Percentiles rank a stretch among this genome's conserved stretches.
These are phyloP conservation scores for Eristalinus sepulchralis DNA, from an alignment of 2,888 invertebrate genomes.

Conservation along the genomic window DNA sequence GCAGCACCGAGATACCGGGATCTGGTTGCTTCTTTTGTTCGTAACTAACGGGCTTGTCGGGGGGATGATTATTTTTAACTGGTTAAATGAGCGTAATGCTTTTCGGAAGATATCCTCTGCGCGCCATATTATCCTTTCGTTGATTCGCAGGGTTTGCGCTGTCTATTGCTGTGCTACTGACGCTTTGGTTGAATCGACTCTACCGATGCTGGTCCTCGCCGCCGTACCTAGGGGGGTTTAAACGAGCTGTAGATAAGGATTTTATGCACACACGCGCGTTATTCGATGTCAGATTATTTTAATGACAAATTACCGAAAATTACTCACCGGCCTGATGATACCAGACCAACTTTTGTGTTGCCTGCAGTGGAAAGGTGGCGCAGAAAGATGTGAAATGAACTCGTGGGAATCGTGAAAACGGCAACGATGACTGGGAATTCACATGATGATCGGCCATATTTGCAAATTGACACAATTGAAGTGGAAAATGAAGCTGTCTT, in stretches of 20 bases:
- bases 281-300: conserved; percentile 74
- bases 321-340: conserved; percentile 63
- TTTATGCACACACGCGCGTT: conserved; percentile 73
- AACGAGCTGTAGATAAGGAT: conserved; percentile 61
- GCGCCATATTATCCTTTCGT: conserved; percentile 54
- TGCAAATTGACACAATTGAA: no score
- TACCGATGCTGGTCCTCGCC: neutral
- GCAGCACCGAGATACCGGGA: conserved; percentile 60
- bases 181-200: neutral
- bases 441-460: neutral
- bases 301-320: conserved; percentile 74
- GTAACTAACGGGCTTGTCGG: conserved; percentile 11
- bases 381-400: neutral
- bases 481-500: no score
- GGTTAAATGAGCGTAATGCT: conserved; percentile 68
- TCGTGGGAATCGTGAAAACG: neutral
- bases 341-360: neutral
- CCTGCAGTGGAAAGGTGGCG: neutral
- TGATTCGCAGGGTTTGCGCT: conserved; percentile 15
- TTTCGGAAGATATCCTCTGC: conserved; percentile 61
- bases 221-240: conserved; percentile 22
- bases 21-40: conserved; percentile 61
- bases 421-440: neutral
- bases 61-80: conserved; percentile 68
- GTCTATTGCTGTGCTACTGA: conserved; percentile 47